Evolutionary conservation across 2,113 vertebrate genomes (phyloP).

Genomic region (Cephalophus harveyi): DNA sequence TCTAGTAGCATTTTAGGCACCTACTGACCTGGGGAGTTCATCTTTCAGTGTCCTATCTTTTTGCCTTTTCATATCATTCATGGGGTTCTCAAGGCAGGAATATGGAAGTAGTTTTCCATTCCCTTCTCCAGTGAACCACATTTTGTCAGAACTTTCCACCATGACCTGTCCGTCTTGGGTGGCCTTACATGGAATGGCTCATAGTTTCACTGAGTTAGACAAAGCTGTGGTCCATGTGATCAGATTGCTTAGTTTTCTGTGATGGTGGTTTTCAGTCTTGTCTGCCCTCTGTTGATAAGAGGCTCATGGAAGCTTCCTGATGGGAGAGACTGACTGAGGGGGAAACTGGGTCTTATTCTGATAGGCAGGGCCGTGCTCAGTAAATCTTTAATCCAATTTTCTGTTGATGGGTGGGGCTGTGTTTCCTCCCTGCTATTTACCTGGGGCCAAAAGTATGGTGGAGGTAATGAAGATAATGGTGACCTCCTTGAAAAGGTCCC

Average conservation of each 20-base stretch:
- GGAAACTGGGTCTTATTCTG: background rate
- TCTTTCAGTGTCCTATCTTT: background rate
- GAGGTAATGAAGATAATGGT: background rate
- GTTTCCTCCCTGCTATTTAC: background rate
- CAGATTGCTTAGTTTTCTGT: background rate
- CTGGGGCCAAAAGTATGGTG: background rate
- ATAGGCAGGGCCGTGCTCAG: background rate
- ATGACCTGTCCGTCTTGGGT: background rate
- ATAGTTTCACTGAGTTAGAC: background rate
- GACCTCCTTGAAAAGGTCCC: background rate
- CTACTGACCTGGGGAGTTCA: background rate
- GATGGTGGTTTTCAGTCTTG: background rate
- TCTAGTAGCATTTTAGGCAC: background rate
- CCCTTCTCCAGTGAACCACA: background rate
- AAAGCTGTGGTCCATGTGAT: background rate
- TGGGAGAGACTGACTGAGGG: background rate
- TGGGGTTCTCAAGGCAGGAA: background rate
- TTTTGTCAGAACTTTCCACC: background rate
- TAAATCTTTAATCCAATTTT: background rate
- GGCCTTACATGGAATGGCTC: background rate
- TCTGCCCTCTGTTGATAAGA: background rate
- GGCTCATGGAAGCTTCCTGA: background rate
- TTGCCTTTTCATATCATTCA: background rate
- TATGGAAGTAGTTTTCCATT: background rate
- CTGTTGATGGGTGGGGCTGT: background rate